A percentile compares a stretch with the other conserved stretches of the same genome.
Evolutionary conservation across 2,888 invertebrate species (phyloP).

Genomic region (Linnaemya tessellans): DNA sequence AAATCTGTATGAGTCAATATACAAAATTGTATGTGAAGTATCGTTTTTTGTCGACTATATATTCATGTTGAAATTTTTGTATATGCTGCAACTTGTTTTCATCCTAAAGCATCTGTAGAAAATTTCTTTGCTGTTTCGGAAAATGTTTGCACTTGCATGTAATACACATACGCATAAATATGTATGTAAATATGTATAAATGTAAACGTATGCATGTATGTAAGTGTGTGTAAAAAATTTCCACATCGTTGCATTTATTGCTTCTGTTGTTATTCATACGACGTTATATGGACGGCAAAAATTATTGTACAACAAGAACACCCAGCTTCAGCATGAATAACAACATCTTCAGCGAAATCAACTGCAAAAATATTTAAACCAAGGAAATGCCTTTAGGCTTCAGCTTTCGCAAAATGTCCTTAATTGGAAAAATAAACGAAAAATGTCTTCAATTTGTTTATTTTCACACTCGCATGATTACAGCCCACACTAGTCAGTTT

Average conservation of each 20-base stretch:
- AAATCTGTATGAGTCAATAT: slow-evolving; percentile 26
- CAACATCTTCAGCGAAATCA: slow-evolving; percentile 45
- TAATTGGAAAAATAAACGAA: slow-evolving; percentile 72
- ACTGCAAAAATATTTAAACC: slow-evolving; percentile 53
- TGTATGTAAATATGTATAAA: not conserved
- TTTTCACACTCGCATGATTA: slow-evolving; percentile 65
- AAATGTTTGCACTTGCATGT: slow-evolving; percentile 54
- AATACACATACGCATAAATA: slow-evolving; percentile 8
- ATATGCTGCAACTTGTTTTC: slow-evolving; percentile 1
- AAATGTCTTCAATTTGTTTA: slow-evolving; percentile 69
- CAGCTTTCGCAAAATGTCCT: slow-evolving; percentile 65
- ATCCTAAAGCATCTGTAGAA: slow-evolving; percentile 52
- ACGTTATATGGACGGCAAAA: slow-evolving; percentile 23
- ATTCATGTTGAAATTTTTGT: slow-evolving; percentile 22
- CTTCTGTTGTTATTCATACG: slow-evolving; percentile 46
- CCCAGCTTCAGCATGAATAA: slow-evolving; percentile 29
- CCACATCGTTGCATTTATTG: slow-evolving; percentile 64
- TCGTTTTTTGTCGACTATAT: slow-evolving; percentile 46
- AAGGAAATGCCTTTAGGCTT: slow-evolving; percentile 54
- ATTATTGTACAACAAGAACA: slow-evolving; percentile 28
- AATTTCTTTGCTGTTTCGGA: slow-evolving; percentile 42
- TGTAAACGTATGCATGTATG: not conserved
- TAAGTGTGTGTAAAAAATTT: slow-evolving; percentile 31
- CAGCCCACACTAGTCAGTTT: slow-evolving; percentile 30
- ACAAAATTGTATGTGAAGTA: slow-evolving; percentile 42